Percentiles rank a stretch among this genome's conserved stretches.
Evolutionary conservation across 1,140 invertebrate species (phyloP).

Genomic region (Rhynchophorus ferrugineus): DNA sequence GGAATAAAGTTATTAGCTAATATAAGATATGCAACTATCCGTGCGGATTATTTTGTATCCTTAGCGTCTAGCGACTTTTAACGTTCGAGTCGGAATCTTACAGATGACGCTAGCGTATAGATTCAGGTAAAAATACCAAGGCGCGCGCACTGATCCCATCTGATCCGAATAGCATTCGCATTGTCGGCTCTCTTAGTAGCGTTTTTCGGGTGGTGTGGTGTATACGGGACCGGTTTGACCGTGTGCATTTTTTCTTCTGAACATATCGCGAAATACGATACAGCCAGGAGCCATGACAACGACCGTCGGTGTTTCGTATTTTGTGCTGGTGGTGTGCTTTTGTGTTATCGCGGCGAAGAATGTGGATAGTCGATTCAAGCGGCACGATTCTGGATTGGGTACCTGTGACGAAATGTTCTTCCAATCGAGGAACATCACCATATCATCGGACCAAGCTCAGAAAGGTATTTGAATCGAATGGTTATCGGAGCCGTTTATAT

Average conservation of each 20-base stretch:
- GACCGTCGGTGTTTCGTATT: background rate
- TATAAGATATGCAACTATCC: too few relatives aligned
- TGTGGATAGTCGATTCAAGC: background rate
- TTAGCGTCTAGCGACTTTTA: background rate
- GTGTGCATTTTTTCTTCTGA: background rate
- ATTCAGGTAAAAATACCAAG: background rate
- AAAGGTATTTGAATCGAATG: too few relatives aligned
- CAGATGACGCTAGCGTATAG: background rate
- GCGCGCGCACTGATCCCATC: background rate
- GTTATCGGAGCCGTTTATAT: too few relatives aligned
- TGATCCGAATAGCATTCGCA: background rate
- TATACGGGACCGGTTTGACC: background rate
- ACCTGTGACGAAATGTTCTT: background rate
- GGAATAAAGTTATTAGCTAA: too few relatives aligned
- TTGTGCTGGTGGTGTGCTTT: background rate
- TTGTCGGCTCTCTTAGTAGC: background rate
- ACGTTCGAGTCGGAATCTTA: background rate
- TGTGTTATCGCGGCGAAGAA: background rate
- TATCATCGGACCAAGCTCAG: background rate
- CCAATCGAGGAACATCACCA: background rate
- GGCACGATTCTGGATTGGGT: background rate
- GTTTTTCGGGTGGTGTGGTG: background rate
- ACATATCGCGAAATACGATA: background rate
- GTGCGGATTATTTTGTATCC: background rate
- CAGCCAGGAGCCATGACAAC: background rate